A percentile compares a stretch with the other conserved stretches of the same genome.
phyloP scores from a whole-genome alignment of 2,797 vertebrate genomes.

The Lagodon rhomboides region DNA sequence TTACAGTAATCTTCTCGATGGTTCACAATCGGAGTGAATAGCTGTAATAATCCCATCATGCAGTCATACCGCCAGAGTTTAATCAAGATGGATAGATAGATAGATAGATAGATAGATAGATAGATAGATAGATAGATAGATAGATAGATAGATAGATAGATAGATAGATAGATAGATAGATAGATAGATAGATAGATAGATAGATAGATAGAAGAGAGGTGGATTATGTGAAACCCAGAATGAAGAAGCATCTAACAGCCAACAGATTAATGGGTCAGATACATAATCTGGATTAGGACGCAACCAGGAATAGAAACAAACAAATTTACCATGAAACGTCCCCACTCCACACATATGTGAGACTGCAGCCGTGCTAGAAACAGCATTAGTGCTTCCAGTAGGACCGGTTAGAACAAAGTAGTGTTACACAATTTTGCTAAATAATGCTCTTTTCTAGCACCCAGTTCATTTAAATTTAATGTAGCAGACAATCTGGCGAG shows the following conservation, averaged over 20 bases:
- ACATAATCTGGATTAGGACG: conserved; percentile 65
- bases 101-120: conserved; percentile 17
- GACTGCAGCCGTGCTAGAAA: too few relatives aligned
- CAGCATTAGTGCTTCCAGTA: too few relatives aligned
- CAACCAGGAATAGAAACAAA: conserved; percentile 57
- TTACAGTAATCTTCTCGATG: conserved; percentile 23
- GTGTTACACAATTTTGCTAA: conserved; percentile 13
- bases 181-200: conserved; percentile 18
- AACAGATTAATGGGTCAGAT: conserved; percentile 57
- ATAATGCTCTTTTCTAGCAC: conserved; percentile 22
- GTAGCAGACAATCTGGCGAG: conserved; percentile 1
- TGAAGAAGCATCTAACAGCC: conserved; percentile 38
- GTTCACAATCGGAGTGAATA: conserved; percentile 13
- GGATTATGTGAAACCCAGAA: conserved; percentile 9
- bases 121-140: conserved; percentile 16
- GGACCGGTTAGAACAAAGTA: not conserved
- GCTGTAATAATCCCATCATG: conserved; percentile 33
- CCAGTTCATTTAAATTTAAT: conserved; percentile 15
- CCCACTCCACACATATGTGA: too few relatives aligned
- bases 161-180: conserved; percentile 22
- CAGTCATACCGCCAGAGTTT: not conserved
- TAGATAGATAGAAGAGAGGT: conserved; percentile 7
- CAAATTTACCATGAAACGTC: conserved; percentile 18
- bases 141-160: conserved; percentile 15
- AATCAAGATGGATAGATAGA: conserved; percentile 4